Base-by-base conservation (phyloP, 1,140 invertebrate genomes). In the Aleiodes sp. region DNA sequence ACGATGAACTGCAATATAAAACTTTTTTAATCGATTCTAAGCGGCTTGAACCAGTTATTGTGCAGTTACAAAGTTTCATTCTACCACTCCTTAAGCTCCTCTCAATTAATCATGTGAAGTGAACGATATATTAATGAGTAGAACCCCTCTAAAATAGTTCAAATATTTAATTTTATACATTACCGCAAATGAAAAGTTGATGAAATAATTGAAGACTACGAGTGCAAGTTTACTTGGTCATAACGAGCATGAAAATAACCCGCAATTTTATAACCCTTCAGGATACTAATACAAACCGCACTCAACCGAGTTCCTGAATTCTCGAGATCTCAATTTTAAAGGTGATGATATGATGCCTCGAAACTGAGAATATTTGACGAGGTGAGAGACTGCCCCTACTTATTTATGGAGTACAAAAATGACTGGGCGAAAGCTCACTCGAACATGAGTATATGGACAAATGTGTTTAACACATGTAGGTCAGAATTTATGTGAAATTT, bases 401-500 rank as follows among this genome's bases (percentile, higher is more conserved):
- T 21, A 52, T 52, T 16, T 24, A 33, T 24, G 10, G 12, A 33
- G 26, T 24, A 29, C 16, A 9, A 68, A n/a, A 41, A 60, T 56
- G 37, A 43, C 33, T 68, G 33, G 26, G 31, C 41, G 16, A 63
- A 41, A 26, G 24, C 26, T 56, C 37, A 39, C 68, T 31, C 16
- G 60, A 3, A 12, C n/a, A 19, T 43, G 39, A 43, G 19, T 43
- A 16, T 43, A 52, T 52, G 16, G 19, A 52, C 46, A 21, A 52
- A 52, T 52, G 46, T 41, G 33, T 71, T 74, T 74, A 72, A 65
- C 64, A 63, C 69, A 71, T 70, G 71, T 74, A 70, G 70, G 66
- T 71, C 64, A 56, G 39, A 73, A 74, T 76, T 76, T 73, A 75
- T 78, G 73, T 59, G 59, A 73, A 78, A 73, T 76, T 73, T 56